Conservation (phyloP, 2,113 vertebrate genomes). For the Trematocara unimaculatum region DNA sequence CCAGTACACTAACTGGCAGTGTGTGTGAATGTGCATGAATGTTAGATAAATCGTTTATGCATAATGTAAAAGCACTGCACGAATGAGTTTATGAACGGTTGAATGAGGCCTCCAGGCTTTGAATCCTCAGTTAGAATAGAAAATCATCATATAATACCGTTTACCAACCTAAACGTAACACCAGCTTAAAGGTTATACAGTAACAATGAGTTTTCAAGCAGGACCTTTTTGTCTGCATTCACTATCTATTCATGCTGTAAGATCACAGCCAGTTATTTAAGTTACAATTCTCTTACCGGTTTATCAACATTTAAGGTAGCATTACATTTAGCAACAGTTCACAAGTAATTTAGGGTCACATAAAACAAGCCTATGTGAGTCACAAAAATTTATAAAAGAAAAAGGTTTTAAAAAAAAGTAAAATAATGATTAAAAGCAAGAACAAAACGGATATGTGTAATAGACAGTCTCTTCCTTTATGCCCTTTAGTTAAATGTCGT, state of each 20-base stretch:
- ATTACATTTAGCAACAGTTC: not conserved
- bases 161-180: not conserved
- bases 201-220: not conserved
- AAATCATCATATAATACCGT: not conserved
- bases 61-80: not conserved
- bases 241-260: not conserved
- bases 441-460: not conserved
- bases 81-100: not conserved
- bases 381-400: not conserved
- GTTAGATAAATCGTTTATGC: not conserved
- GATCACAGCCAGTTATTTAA: not conserved
- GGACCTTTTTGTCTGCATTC: not conserved
- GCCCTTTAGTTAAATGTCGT: not conserved
- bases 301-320: not conserved
- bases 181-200: not conserved
- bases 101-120: not conserved
- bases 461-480: not conserved
- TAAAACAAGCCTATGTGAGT: not conserved
- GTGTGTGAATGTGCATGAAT: not conserved
- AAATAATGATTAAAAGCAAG: not conserved
- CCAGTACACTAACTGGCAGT: not conserved
- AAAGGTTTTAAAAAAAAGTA: not conserved
- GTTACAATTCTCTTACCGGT: not conserved
- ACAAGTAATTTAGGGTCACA: not conserved
- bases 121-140: not conserved